Conservation (phyloP, 2,888 invertebrate species). For the Pachymerium ferrugineum region DNA sequence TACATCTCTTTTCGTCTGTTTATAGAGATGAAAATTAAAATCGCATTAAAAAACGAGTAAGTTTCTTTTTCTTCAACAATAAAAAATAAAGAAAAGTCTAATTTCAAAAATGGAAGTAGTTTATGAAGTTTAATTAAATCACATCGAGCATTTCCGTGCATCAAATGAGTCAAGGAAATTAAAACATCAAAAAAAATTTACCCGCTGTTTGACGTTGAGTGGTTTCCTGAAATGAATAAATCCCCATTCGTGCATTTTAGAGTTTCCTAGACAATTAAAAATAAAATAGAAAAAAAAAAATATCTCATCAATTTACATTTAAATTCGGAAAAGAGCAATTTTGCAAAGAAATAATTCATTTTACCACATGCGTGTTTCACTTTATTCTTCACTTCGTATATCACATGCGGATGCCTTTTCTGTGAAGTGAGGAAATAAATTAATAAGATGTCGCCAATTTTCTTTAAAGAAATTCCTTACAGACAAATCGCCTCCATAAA, state of each 20-base stretch:
- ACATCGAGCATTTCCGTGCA: too few species aligned
- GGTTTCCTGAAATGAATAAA: constrained; percentile 41
- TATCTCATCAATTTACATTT: too few species aligned
- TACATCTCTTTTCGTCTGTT: constrained; percentile 65
- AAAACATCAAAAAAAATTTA: constrained; percentile 25
- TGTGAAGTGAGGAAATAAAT: constrained; percentile 47
- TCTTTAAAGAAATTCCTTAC: constrained; percentile 58
- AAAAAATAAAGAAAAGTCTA: background rate
- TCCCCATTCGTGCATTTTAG: constrained; percentile 42
- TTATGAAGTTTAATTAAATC: background rate
- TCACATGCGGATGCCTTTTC: constrained; percentile 96
- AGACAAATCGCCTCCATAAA: constrained; percentile 93
- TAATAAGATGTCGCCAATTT: constrained; percentile 25
- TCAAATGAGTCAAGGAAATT: background rate
- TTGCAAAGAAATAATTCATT: constrained; percentile 35
- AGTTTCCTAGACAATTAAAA: constrained; percentile 39
- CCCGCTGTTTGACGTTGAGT: constrained; percentile 36
- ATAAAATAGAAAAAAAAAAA: background rate
- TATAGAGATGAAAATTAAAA: background rate
- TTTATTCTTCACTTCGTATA: constrained; percentile 89
- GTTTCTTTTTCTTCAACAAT: background rate
- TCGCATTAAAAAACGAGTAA: background rate
- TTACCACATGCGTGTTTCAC: constrained; percentile 88
- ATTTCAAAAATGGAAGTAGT: background rate
- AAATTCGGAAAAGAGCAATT: too few species aligned